Conservation (phyloP, 1,140 invertebrate species). For the Trinorchestia longiramus region DNA sequence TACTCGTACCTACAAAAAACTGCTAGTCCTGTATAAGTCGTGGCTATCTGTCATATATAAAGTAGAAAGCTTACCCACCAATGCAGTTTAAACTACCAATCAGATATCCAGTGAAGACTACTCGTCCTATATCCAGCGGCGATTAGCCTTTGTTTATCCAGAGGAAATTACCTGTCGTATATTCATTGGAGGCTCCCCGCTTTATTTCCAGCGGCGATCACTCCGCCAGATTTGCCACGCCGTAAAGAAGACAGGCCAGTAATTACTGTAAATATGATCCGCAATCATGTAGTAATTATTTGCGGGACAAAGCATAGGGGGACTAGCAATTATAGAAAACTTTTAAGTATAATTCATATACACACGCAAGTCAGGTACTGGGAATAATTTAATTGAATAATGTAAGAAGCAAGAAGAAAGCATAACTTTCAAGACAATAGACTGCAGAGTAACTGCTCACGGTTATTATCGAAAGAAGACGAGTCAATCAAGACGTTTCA, state of each 20-base stretch:
- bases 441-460: too few relatives aligned
- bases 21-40: too few relatives aligned
- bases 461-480: too few relatives aligned
- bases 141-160: background rate
- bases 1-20: too few relatives aligned
- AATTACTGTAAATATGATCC: background rate
- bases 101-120: too few relatives aligned
- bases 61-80: too few relatives aligned
- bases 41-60: too few relatives aligned
- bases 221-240: background rate
- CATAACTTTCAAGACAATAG: background rate
- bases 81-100: too few relatives aligned
- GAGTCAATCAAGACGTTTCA: background rate
- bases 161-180: background rate
- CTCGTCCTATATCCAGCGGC: background rate
- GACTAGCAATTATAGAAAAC: background rate
- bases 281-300: background rate
- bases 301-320: background rate
- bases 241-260: background rate
- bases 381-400: background rate
- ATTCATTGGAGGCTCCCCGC: background rate
- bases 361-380: background rate
- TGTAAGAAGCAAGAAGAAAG: background rate
- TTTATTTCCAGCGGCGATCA: background rate
- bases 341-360: background rate